Evolutionary conservation across 2,113 vertebrate species (phyloP).

Genomic region (Anolis carolinensis): DNA sequence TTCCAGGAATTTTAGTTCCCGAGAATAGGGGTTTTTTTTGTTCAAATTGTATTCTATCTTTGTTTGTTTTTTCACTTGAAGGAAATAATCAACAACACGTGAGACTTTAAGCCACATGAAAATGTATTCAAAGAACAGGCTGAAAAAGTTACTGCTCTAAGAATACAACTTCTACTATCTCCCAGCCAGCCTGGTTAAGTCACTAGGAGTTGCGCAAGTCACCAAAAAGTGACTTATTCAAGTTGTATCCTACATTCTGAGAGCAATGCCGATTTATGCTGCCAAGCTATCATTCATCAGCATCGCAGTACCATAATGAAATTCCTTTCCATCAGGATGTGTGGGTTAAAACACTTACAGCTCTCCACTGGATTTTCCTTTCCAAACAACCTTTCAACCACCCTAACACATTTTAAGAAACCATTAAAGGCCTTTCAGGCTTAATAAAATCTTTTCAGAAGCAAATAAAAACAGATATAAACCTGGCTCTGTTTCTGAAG

Average conservation of each 20-base stretch:
- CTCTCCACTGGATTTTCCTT: neutral
- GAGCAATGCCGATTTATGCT: neutral
- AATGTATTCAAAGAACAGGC: neutral
- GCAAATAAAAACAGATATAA: conserved; percentile 23
- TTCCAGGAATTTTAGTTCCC: no score
- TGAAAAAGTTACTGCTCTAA: no score
- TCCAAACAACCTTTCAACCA: conserved; percentile 29
- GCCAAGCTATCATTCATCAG: neutral
- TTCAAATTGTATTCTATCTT: neutral
- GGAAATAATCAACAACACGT: neutral
- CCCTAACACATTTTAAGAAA: conserved; percentile 12
- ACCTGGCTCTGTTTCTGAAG: conserved; percentile 13
- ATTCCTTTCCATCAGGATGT: neutral
- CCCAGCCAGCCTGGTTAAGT: no score
- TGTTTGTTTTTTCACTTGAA: neutral
- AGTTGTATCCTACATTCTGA: neutral
- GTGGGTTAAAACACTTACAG: conserved; percentile 1
- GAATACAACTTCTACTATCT: no score
- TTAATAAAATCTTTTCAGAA: conserved; percentile 18
- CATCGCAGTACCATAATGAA: neutral
- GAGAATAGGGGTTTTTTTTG: neutral
- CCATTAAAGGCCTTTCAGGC: conserved; percentile 34
- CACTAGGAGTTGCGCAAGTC: no score
- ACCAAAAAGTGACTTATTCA: no score
- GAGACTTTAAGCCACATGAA: neutral